phyloP scores from a whole-genome alignment of 1,140 invertebrate genomes.

The Pachypeltis micranthus region DNA sequence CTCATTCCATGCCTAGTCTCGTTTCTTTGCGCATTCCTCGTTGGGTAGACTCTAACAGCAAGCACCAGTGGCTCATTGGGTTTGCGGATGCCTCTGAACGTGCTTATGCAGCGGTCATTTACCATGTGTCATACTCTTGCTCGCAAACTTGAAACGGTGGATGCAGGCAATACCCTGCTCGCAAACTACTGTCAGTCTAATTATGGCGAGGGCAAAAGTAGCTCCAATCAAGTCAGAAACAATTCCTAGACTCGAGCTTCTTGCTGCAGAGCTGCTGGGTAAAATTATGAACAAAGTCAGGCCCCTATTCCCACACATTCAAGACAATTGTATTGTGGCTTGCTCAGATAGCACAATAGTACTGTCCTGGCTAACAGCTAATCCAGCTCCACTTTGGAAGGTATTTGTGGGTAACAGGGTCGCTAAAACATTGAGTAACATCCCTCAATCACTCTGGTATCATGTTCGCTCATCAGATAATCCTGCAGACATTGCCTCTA shows the following conservation, averaged over 20 bases:
- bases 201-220: conserved; percentile 32
- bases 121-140: no score
- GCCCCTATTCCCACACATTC: conserved; percentile 11
- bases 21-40: no score
- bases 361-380: conserved; percentile 23
- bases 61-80: no score
- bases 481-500: conserved; percentile 32
- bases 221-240: conserved; percentile 30
- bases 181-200: conserved; percentile 16
- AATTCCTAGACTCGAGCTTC: conserved; percentile 31
- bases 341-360: conserved; percentile 27
- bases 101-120: no score
- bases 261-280: conserved; percentile 29
- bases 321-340: background rate
- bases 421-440: conserved; percentile 29
- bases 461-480: conserved; percentile 31
- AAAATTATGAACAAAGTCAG: conserved; percentile 26
- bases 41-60: no score
- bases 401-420: conserved; percentile 32
- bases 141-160: no score
- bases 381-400: conserved; percentile 19
- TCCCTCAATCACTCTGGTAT: no score
- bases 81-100: no score
- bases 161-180: no score
- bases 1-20: no score